phyloP scores from a whole-genome alignment of 37 sponge, comb jelly and placozoan species.

The Hexactinellida sp. region DNA sequence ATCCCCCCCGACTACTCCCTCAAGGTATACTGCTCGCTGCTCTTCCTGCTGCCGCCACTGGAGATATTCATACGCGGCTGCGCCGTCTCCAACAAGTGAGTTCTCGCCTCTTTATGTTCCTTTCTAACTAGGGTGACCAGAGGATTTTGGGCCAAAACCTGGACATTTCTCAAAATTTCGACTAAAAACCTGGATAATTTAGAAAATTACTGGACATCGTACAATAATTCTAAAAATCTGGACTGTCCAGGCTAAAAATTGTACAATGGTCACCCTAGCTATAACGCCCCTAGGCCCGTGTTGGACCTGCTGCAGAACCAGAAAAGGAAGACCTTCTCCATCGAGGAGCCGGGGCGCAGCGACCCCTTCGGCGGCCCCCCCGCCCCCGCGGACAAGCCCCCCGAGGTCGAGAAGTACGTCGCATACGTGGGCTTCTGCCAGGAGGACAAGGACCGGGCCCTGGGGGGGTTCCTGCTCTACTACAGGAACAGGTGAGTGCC shows the following conservation, averaged over 20 bases:
- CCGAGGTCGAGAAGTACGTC: neutral
- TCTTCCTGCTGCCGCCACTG: neutral
- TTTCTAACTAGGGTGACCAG: neutral
- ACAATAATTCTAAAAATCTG: too few relatives aligned
- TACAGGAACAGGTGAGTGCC: neutral
- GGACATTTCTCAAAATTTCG: too few relatives aligned
- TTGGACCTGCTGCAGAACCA: neutral
- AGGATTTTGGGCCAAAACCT: too few relatives aligned
- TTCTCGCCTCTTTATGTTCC: neutral
- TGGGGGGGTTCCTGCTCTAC: slow-evolving; percentile 7
- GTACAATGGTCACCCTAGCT: too few relatives aligned
- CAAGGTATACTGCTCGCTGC: neutral
- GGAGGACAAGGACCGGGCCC: neutral
- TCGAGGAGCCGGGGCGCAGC: neutral
- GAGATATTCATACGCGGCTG: neutral
- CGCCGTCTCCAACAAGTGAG: neutral
- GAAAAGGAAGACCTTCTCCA: slow-evolving; percentile 1
- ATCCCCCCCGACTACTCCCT: slow-evolving; percentile 14
- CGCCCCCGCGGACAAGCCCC: neutral
- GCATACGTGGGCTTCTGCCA: neutral
- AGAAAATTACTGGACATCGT: too few relatives aligned
- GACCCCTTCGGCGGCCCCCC: neutral
- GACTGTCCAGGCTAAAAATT: too few relatives aligned
- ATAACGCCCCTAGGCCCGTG: neutral
- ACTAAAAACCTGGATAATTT: too few relatives aligned